Base-by-base conservation (phyloP, 2,113 vertebrate genomes). In the Aramus guarauna region DNA sequence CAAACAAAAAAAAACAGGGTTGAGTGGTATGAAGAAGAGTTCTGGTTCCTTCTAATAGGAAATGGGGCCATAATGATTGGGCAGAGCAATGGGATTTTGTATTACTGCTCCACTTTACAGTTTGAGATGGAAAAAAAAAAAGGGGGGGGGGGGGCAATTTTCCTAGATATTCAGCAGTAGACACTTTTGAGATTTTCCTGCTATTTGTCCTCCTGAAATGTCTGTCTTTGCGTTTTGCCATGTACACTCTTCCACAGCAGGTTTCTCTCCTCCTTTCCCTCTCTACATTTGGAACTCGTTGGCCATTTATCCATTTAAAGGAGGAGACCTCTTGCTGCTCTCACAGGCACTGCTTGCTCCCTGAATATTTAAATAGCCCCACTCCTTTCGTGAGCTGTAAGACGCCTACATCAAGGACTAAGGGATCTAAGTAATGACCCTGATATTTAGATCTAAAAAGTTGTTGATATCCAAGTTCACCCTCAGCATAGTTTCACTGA, bases 381-480 rank as follows among this genome's bases (percentile, higher is more conserved):
- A 17, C 22, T 89, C 43, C 80, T 94, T 93, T 96, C 83, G 75
- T 59, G 58, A 89, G 79, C 76, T 77, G 32, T 47, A 72, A 95
- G 64, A 82, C 64, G 92, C 22, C 83, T 50, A 91, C 77, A 94
- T 85, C 69, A 95, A 92, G 92, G 81, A 88, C 32, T 24, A 62
- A 39, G 71, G 81, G 91, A 97, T 92, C 77, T 88, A 86, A 95
- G 79, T 52, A 86, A 56, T 27, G 68, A 91, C 84, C 74, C 68
- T 81, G 89, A 79, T 94, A 94, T 89, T 96, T 86, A 87, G 85
- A 94, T 88, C 58, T 92, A n/a, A 93, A 68, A 53, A 76, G 41
- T 8, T 95, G 73, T 76, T 95, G 94, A 92, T 94, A 87, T 66
- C 53, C 86, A 73, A 58, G 69, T 26, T 85, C 91, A 90, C 48